Evolutionary conservation across 2,113 vertebrate genomes (phyloP).

Genomic region (Grantiella picta): DNA sequence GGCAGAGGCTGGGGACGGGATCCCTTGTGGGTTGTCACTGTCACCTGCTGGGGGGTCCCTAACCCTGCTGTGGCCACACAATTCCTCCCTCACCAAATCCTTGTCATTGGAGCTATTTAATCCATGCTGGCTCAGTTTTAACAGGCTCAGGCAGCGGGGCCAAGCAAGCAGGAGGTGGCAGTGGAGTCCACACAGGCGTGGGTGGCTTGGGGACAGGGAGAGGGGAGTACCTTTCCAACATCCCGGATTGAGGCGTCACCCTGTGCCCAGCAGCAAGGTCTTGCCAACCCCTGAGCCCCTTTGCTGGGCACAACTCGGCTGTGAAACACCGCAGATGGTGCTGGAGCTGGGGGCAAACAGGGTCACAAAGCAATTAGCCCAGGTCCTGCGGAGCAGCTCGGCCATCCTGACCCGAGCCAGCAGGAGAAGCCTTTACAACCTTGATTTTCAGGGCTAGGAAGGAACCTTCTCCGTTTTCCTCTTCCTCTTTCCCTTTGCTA

Average conservation of each 20-base stretch:
- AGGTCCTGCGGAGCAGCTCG: neutral
- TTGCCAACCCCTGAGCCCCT: neutral
- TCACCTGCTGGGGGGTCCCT: neutral
- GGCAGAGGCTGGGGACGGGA: neutral
- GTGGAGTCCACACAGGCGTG: fast-evolving
- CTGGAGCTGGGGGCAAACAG: neutral
- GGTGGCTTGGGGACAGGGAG: neutral
- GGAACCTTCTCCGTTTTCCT: neutral
- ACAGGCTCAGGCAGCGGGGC: neutral
- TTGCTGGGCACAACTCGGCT: neutral
- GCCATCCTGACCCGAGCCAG: neutral
- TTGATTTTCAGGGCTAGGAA: neutral
- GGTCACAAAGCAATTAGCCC: neutral
- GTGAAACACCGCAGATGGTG: neutral
- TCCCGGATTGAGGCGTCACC: fast-evolving
- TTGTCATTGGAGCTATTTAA: neutral
- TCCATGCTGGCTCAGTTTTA: neutral
- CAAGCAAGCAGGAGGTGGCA: neutral
- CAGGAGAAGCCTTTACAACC: neutral
- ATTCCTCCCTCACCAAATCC: neutral
- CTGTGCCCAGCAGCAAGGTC: neutral
- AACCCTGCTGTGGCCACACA: fast-evolving
- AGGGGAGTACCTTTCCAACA: neutral
- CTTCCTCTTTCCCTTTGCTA: neutral
- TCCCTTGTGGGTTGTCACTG: neutral